phyloP scores from a whole-genome alignment of 2,888 invertebrate species.

The Diplolepis rosae region DNA sequence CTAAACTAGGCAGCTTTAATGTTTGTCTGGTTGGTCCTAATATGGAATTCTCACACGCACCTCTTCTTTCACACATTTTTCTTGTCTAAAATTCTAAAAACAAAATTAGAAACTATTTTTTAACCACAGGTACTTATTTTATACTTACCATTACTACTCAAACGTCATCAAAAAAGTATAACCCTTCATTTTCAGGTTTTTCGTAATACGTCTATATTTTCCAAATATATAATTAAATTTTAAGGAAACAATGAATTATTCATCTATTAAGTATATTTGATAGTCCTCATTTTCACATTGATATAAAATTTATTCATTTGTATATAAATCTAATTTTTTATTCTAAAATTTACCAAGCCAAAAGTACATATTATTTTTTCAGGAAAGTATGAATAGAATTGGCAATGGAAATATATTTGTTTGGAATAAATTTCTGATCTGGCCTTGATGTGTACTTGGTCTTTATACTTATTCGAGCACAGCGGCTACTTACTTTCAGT shows the following conservation, averaged over 20 bases:
- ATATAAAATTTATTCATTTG: neutral
- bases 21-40: slow-evolving; percentile 32
- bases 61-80: neutral
- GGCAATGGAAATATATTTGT: neutral
- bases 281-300: neutral
- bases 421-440: neutral
- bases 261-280: too few species aligned
- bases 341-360: too few species aligned
- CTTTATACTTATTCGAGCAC: neutral
- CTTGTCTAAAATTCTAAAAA: neutral
- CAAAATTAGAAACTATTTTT: neutral
- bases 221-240: too few species aligned
- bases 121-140: neutral
- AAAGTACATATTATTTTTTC: neutral
- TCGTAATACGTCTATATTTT: too few species aligned
- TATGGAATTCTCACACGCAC: slow-evolving; percentile 27
- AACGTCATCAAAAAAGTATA: neutral
- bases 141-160: neutral
- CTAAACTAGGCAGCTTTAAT: slow-evolving; percentile 44
- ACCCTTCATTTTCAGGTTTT: neutral
- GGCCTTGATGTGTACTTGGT: neutral
- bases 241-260: too few species aligned
- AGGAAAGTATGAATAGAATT: neutral
- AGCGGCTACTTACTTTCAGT: neutral
- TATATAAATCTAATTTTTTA: too few species aligned